These are phyloP conservation scores for Leucophora obtusa DNA, from an alignment of 2,888 invertebrate species.

Conservation along the genomic window DNA sequence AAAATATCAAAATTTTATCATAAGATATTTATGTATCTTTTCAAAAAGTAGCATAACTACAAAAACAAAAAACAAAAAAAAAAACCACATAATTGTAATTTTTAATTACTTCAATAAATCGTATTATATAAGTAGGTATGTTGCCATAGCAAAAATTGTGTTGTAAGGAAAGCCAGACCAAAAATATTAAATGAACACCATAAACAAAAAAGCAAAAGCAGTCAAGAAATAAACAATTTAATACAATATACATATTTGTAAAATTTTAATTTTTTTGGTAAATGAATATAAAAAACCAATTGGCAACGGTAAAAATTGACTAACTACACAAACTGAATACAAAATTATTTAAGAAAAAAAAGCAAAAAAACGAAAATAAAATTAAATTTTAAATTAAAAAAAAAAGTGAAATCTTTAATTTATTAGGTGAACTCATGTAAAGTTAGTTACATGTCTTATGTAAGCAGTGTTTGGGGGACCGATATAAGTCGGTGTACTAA, in stretches of 20 bases:
- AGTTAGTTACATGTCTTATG: no score
- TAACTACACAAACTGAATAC: conserved; percentile 22
- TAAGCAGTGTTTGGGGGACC: no score
- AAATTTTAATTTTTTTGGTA: conserved; percentile 16
- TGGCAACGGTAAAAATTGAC: background rate
- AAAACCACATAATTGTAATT: conserved; percentile 61
- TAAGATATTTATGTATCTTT: conserved; percentile 39
- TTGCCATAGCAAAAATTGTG: conserved; percentile 39
- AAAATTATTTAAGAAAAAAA: background rate
- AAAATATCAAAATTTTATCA: conserved; percentile 36
- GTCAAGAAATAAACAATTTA: conserved; percentile 2
- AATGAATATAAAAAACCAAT: conserved; percentile 9
- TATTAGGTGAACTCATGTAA: no score
- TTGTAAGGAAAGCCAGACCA: conserved; percentile 30
- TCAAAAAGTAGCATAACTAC: conserved; percentile 29
- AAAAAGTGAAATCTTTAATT: background rate
- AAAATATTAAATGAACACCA: conserved; percentile 16
- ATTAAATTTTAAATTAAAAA: conserved; percentile 47
- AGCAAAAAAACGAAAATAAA: conserved; percentile 33
- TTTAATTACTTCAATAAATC: conserved; percentile 60
- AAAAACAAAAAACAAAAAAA: conserved; percentile 20
- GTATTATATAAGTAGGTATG: conserved; percentile 46
- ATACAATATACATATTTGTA: conserved; percentile 2
- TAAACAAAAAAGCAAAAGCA: background rate
- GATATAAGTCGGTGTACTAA: no score